These are phyloP conservation scores for Nymphalis polychloros DNA, from an alignment of 2,888 invertebrate species.

Conservation along the genomic window DNA sequence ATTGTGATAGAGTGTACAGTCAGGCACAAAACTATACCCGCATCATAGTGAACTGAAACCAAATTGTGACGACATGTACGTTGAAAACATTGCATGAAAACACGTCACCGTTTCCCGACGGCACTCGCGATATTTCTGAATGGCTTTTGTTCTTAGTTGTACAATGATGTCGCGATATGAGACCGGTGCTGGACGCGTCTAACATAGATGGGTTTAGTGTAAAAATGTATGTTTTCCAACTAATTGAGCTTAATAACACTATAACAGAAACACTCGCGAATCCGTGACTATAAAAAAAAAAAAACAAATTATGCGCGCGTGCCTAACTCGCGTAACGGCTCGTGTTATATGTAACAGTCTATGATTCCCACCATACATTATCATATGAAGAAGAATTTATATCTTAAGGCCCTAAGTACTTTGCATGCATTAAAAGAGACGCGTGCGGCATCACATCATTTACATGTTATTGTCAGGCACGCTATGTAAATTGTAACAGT, in stretches of 20 bases:
- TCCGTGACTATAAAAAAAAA: constrained; percentile 5
- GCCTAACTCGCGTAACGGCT: constrained; percentile 39
- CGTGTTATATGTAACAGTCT: constrained; percentile 52
- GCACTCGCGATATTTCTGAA: constrained; percentile 69
- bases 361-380: constrained; percentile 69
- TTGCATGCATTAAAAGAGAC: constrained; percentile 69
- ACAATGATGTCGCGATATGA: constrained; percentile 60
- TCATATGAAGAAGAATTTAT: constrained; percentile 70
- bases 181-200: constrained; percentile 43
- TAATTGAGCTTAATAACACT: neutral
- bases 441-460: constrained; percentile 54
- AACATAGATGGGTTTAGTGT: constrained; percentile 35
- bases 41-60: constrained; percentile 65
- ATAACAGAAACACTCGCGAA: neutral
- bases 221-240: constrained; percentile 7
- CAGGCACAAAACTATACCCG: constrained; percentile 70
- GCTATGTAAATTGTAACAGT: constrained; percentile 26
- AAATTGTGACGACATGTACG: constrained; percentile 66
- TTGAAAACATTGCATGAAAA: constrained; percentile 70
- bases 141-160: constrained; percentile 75
- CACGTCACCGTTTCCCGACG: constrained; percentile 67
- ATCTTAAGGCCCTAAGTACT: constrained; percentile 69
- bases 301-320: constrained; percentile 34
- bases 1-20: constrained; percentile 50
- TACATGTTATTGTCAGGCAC: constrained; percentile 28